Evolutionary conservation across 2,888 invertebrate species (phyloP), one percentile per base, ranked within the genome.

Genomic region (Pherbina coryleti): DNA sequence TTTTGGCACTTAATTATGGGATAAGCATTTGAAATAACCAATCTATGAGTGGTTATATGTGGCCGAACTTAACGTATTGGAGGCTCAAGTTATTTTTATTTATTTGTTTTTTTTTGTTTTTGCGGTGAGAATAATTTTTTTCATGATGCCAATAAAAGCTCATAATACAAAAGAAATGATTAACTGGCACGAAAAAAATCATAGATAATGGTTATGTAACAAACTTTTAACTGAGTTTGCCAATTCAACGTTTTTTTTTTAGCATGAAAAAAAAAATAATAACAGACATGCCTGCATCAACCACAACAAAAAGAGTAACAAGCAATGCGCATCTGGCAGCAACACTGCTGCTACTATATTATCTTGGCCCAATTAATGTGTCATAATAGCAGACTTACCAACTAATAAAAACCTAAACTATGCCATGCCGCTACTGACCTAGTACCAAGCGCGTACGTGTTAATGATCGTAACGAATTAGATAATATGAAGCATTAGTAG

Each of bases 361-460:
- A 5, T 67, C 37, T 72, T 85, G 83, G 75, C 83, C 85, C 83
- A 85, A 85, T 85, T 85, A 83, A 80, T 78, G 80, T 85, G 86
- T 83, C 83, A 84, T 84, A 86, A 85, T 82, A 83, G 82, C 82
- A 82, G 79, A 81, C 19, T n/a, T 31, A 57, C 34, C 77, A 44
- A 28, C 53, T n/a, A n/a, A 44, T 28, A 51, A 57, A 31, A 69
- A 57, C n/a, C n/a, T 11, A 53, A 75, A 75, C 22, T 64, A 57
- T 60, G 70, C 37, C 72, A 71, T 69, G 55, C 71, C 62, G 25
- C 73, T 77, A 66, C 66, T 75, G 67, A 75, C 75, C 75, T 57
- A 75, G 53, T 75, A 51, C 51, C 49, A 19, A 69, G 28, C 22
- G 49, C 3, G 70, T 75, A 78, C 75, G 75, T 71, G 75, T 70